A percentile compares a stretch with the other conserved stretches of the same genome.
Conservation (phyloP, 1,140 invertebrate genomes). For the Potamilus streckersoni region DNA sequence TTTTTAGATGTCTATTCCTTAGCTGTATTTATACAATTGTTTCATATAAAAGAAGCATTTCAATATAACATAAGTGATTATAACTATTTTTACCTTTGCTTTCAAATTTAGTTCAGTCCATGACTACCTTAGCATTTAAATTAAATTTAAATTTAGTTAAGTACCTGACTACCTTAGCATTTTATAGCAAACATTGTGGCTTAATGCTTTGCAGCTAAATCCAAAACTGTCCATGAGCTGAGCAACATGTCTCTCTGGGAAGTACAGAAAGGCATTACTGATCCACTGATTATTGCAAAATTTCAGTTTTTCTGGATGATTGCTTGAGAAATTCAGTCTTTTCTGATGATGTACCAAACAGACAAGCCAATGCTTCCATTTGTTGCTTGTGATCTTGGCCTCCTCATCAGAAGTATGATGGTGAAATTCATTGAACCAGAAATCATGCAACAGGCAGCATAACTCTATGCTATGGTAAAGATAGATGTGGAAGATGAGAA, state of each 20-base stretch:
- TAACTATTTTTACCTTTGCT: too few species aligned
- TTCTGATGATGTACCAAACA: constrained; percentile 22
- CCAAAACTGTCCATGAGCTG: constrained; percentile 5
- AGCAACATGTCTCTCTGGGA: constrained; percentile 7
- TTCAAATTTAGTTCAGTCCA: too few species aligned
- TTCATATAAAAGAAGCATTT: too few species aligned
- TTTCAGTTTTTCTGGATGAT: too few species aligned
- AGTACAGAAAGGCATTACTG: background rate
- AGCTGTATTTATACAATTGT: too few species aligned
- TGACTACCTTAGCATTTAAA: too few species aligned
- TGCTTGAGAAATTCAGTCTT: background rate
- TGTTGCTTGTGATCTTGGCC: constrained; percentile 14
- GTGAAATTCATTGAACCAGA: constrained; percentile 2
- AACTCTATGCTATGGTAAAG: background rate
- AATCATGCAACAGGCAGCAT: background rate
- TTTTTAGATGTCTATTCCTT: too few species aligned
- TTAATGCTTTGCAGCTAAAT: background rate
- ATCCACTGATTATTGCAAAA: constrained; percentile 9
- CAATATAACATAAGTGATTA: too few species aligned
- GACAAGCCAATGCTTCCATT: constrained; percentile 19
- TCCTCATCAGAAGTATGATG: constrained; percentile 10
- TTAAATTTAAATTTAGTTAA: too few species aligned
- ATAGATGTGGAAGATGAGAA: constrained; percentile 7
- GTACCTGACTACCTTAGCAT: too few species aligned
- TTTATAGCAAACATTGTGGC: background rate